Percentiles rank a stretch among this genome's conserved stretches.
These are phyloP conservation scores for Pangasius krempfi DNA, from an alignment of 2,797 vertebrate genomes.

Conservation along the genomic window DNA sequence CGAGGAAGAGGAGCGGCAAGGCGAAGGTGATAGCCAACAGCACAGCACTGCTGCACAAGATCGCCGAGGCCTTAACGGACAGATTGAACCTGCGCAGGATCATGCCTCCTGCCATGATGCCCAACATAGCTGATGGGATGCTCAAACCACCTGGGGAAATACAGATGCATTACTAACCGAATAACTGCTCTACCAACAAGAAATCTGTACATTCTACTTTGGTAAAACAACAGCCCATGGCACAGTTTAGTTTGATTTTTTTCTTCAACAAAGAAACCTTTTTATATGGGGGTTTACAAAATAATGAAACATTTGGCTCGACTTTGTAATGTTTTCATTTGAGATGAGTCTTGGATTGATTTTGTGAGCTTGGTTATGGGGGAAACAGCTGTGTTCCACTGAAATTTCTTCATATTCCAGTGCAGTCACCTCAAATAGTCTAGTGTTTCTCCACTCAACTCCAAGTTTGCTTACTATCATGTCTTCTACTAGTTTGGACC, in stretches of 20 bases:
- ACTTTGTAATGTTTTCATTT: not conserved
- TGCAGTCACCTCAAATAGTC: not conserved
- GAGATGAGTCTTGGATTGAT: not conserved
- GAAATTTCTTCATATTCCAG: not conserved
- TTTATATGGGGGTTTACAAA: not conserved
- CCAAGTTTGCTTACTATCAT: not conserved
- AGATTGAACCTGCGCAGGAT: conserved; percentile 82
- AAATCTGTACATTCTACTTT: not conserved
- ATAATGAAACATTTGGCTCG: not conserved
- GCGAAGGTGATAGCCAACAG: conserved; percentile 71
- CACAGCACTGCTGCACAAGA: conserved; percentile 75
- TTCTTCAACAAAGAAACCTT: not conserved
- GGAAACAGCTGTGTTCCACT: not conserved
- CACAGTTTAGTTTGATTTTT: not conserved
- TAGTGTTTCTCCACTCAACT: not conserved
- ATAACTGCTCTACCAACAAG: not conserved
- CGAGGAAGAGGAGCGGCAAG: conserved; percentile 83
- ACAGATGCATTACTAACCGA: not conserved
- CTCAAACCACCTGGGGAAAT: conserved; percentile 74
- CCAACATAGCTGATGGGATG: conserved; percentile 83
- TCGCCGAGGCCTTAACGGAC: conserved; percentile 71
- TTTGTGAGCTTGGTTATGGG: not conserved
- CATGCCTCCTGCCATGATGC: conserved; percentile 82
- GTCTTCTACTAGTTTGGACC: not conserved
- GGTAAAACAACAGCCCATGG: not conserved